Percentiles rank a stretch among this genome's conserved stretches.
Conservation (phyloP, 2,888 invertebrate species). For the Calliphora vomitoria region DNA sequence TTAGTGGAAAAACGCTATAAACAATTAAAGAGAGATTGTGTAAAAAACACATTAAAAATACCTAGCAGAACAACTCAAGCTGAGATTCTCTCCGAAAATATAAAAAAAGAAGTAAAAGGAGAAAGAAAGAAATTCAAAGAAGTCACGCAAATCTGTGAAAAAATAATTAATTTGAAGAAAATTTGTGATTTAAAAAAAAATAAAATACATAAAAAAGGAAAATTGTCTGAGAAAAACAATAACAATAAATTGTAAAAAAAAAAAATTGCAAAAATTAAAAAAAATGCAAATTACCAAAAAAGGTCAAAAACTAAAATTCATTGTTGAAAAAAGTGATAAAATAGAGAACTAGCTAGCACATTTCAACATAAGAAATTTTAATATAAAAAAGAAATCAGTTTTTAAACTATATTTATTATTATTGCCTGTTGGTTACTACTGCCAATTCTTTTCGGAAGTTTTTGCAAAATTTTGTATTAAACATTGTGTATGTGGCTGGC, state of each 20-base stretch:
- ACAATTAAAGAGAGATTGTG: background rate
- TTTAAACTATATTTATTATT: background rate
- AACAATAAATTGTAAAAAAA: slow-evolving; percentile 17
- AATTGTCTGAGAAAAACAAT: background rate
- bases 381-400: background rate
- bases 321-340: background rate
- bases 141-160: slow-evolving; percentile 60
- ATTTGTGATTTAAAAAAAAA: slow-evolving; percentile 20
- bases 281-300: slow-evolving; percentile 43
- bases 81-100: slow-evolving; percentile 17
- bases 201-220: background rate
- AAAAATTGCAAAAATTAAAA: background rate
- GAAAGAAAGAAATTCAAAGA: slow-evolving; percentile 18
- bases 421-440: background rate
- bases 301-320: slow-evolving; percentile 36
- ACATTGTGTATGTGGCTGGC: slow-evolving; percentile 62
- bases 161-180: slow-evolving; percentile 34
- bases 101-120: slow-evolving; percentile 7
- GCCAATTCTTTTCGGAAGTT: slow-evolving; percentile 8
- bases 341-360: background rate
- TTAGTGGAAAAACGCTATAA: background rate
- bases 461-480: slow-evolving; percentile 47
- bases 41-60: background rate
- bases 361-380: background rate
- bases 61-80: background rate